phyloP scores from a whole-genome alignment of 2,113 vertebrate genomes.

The Oophaga pumilio region DNA sequence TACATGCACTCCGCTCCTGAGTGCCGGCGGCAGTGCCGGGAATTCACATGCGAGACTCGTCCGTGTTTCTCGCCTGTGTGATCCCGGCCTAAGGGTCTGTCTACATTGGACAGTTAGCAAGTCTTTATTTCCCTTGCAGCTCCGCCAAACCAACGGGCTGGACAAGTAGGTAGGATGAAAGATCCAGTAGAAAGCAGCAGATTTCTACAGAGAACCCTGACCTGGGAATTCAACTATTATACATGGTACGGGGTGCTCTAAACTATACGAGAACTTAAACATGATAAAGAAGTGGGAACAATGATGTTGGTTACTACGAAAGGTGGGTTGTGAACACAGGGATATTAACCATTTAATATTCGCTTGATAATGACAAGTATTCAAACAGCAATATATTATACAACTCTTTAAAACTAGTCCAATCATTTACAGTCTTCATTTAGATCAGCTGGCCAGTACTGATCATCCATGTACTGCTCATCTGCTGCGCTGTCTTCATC shows the following conservation, averaged over 20 bases:
- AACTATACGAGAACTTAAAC: too few relatives aligned
- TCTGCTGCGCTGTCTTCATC: conserved; percentile 64
- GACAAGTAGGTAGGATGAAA: neutral
- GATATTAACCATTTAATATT: neutral
- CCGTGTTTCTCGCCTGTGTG: too few relatives aligned
- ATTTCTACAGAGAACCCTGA: neutral
- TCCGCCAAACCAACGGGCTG: neutral
- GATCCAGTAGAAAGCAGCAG: neutral
- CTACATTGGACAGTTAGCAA: neutral
- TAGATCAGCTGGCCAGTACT: conserved; percentile 85
- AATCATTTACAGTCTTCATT: conserved; percentile 65
- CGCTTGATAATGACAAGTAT: too few relatives aligned
- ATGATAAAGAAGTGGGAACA: too few relatives aligned
- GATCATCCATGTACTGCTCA: conserved; percentile 87
- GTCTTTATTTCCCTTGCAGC: neutral
- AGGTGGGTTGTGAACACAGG: too few relatives aligned
- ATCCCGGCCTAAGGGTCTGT: too few relatives aligned
- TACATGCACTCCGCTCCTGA: too few relatives aligned
- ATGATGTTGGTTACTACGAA: too few relatives aligned
- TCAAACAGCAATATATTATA: too few relatives aligned
- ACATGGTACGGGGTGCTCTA: too few relatives aligned
- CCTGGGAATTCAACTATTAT: neutral
- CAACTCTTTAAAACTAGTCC: neutral
- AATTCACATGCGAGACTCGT: too few relatives aligned
- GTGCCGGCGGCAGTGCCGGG: too few relatives aligned